A percentile compares a stretch with the other conserved stretches of the same genome.
These are phyloP conservation scores for Progne subis DNA, from an alignment of 2,113 vertebrate species.

Conservation along the genomic window DNA sequence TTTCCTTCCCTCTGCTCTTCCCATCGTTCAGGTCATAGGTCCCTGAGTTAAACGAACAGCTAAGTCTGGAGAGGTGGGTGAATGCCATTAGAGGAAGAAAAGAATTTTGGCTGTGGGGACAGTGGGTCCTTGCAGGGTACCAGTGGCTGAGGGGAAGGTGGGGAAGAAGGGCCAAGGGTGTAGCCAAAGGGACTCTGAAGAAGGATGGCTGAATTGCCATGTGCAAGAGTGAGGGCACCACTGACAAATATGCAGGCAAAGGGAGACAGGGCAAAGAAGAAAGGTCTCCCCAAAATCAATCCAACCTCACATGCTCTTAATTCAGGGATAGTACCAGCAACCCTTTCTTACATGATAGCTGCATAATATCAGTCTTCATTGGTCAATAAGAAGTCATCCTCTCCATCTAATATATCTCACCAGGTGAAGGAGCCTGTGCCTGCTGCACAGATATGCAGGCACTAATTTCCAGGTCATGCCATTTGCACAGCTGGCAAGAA, in stretches of 20 bases:
- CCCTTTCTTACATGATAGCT: neutral
- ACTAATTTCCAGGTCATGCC: neutral
- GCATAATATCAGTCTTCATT: neutral
- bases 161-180: neutral
- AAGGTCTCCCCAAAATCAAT: neutral
- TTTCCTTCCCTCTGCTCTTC: slow-evolving; percentile 19
- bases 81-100: neutral
- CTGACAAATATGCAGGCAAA: neutral
- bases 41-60: neutral
- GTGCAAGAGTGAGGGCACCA: neutral
- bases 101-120: neutral
- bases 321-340: slow-evolving; percentile 37
- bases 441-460: neutral
- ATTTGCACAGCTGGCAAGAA: neutral
- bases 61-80: neutral
- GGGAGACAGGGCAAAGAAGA: neutral
- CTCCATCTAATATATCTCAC: neutral
- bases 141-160: neutral
- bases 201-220: neutral
- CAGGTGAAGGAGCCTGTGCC: neutral
- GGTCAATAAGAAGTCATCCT: neutral
- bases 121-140: neutral
- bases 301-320: neutral
- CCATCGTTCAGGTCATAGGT: slow-evolving; percentile 20
- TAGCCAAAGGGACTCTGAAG: neutral